These are phyloP conservation scores for Phasia obesa DNA, from an alignment of 2,888 invertebrate genomes.

Conservation along the genomic window DNA sequence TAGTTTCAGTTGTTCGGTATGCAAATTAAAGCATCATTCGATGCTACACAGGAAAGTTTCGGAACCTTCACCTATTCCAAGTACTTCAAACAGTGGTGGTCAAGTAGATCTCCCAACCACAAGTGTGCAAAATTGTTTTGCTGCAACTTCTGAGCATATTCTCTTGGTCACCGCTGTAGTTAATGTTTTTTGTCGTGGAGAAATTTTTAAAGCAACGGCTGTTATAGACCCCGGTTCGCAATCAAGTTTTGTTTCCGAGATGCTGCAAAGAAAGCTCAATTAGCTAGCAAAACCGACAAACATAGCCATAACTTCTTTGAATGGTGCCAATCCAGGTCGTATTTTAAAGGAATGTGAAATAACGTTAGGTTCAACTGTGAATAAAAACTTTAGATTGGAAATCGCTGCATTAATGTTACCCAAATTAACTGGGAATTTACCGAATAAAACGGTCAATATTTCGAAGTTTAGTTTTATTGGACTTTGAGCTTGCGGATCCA, in stretches of 20 bases:
- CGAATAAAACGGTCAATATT: background rate
- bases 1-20: too few relatives aligned
- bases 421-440: background rate
- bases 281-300: background rate
- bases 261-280: constrained; percentile 6
- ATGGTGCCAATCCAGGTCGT: background rate
- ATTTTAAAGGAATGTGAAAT: background rate
- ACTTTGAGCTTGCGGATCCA: constrained; percentile 28
- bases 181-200: constrained; percentile 4
- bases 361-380: background rate
- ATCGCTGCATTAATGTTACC: background rate
- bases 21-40: background rate
- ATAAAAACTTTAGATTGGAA: background rate
- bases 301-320: background rate
- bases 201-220: constrained; percentile 20
- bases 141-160: constrained; percentile 4
- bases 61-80: too few relatives aligned
- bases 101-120: too few relatives aligned
- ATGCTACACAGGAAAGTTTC: background rate
- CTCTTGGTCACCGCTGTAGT: constrained; percentile 11
- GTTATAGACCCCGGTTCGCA: constrained; percentile 36
- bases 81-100: too few relatives aligned
- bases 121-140: background rate
- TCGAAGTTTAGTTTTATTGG: background rate
- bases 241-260: constrained; percentile 13